A percentile compares a stretch with the other conserved stretches of the same genome.
phyloP scores from a whole-genome alignment of 1,140 invertebrate species.

The Drosophila takahashii region DNA sequence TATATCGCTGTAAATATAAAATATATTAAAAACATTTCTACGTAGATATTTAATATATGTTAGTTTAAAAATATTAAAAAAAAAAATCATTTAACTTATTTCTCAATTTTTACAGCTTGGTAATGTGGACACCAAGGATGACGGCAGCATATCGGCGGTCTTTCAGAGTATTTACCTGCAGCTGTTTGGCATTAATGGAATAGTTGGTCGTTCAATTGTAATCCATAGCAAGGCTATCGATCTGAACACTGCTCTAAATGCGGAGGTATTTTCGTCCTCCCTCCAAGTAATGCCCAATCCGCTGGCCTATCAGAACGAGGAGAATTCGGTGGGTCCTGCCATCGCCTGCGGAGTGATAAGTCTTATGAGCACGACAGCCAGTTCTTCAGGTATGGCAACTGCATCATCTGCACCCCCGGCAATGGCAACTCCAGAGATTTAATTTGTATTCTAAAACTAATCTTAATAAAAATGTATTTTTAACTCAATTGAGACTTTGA shows the following conservation, averaged over 20 bases:
- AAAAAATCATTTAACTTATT: not conserved
- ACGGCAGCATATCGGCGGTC: conserved; percentile 68
- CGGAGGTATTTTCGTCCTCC: conserved; percentile 78
- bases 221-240: conserved; percentile 83
- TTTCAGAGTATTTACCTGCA: conserved; percentile 76
- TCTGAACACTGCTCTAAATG: conserved; percentile 74
- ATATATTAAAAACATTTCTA: no score
- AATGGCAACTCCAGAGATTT: conserved; percentile 20
- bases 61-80: no score
- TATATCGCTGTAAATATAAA: no score
- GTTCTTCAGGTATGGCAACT: conserved; percentile 10
- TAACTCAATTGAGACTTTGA: not conserved
- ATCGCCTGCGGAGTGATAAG: conserved; percentile 82
- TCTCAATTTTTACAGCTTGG: conserved; percentile 54
- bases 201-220: conserved; percentile 81
- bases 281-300: conserved; percentile 64
- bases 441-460: conserved; percentile 5
- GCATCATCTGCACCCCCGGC: not conserved
- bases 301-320: conserved; percentile 77
- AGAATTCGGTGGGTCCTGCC: conserved; percentile 69
- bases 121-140: conserved; percentile 79
- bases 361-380: conserved; percentile 64
- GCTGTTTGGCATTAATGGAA: conserved; percentile 80
- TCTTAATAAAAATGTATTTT: conserved; percentile 14
- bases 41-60: no score